phyloP scores from a whole-genome alignment of 1,140 invertebrate genomes.

The Listronotus bonariensis region DNA sequence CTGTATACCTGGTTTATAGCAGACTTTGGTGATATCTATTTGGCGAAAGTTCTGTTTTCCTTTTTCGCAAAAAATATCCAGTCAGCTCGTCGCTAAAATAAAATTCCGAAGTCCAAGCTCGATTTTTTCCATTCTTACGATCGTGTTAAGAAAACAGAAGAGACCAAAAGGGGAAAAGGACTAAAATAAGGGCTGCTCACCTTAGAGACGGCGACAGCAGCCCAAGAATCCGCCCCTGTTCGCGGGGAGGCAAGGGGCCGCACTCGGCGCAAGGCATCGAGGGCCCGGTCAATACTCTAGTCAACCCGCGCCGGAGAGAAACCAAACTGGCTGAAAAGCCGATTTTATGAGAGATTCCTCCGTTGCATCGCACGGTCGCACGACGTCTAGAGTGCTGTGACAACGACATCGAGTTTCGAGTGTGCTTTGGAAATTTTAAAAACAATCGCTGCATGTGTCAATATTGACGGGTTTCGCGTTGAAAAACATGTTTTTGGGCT shows the following conservation, averaged over 20 bases:
- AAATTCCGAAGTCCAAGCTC: background rate
- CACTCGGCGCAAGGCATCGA: constrained; percentile 48
- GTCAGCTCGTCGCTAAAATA: no score
- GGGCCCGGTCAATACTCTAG: constrained; percentile 49
- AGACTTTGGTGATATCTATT: background rate
- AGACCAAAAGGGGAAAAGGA: constrained; percentile 3
- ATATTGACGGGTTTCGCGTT: constrained; percentile 10
- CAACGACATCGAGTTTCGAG: constrained; percentile 6
- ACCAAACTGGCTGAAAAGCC: constrained; percentile 26
- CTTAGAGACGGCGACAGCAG: constrained; percentile 7
- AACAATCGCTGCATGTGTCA: constrained; percentile 5
- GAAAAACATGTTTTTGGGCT: constrained; percentile 10
- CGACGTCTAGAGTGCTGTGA: constrained; percentile 3
- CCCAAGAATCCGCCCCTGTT: constrained; percentile 39
- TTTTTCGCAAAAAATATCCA: no score
- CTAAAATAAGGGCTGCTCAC: constrained; percentile 21
- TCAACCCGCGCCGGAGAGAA: constrained; percentile 14
- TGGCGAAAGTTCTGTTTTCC: no score
- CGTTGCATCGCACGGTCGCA: constrained; percentile 20
- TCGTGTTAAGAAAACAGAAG: constrained; percentile 8
- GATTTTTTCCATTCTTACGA: background rate
- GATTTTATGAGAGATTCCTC: constrained; percentile 26
- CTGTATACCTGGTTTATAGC: background rate
- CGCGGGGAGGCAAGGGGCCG: constrained; percentile 31
- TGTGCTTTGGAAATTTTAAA: constrained; percentile 4